A percentile compares a stretch with the other conserved stretches of the same genome.
Conservation (phyloP, 2,797 vertebrate genomes). For the Hafferia zeledoni region DNA sequence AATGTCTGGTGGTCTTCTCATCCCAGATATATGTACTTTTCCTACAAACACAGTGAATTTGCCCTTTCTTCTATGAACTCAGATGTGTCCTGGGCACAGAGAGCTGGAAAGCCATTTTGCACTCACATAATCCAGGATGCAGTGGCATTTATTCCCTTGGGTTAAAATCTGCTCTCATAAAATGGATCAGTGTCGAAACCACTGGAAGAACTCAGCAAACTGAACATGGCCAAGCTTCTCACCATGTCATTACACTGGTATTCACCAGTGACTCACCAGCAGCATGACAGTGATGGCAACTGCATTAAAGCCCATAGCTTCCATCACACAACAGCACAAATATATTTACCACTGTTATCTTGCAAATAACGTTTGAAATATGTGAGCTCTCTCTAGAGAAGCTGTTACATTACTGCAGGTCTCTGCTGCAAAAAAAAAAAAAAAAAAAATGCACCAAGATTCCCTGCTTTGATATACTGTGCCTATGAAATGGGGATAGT, state of each 20-base stretch:
- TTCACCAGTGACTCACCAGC: not conserved
- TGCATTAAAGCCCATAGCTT: not conserved
- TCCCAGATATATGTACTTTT: not conserved
- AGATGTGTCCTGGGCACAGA: not conserved
- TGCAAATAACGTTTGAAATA: not conserved
- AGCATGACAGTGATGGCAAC: not conserved
- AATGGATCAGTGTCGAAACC: not conserved
- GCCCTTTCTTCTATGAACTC: not conserved
- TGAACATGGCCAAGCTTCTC: not conserved
- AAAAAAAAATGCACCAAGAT: not conserved
- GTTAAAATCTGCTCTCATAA: not conserved
- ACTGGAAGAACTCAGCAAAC: not conserved
- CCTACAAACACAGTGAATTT: not conserved
- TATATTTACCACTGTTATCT: not conserved
- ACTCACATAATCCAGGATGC: not conserved
- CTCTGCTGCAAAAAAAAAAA: not conserved
- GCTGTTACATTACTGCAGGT: not conserved
- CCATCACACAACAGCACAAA: not conserved
- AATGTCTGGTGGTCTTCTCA: fast-evolving
- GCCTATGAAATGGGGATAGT: not conserved
- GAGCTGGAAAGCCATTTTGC: not conserved
- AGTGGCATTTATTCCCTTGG: not conserved
- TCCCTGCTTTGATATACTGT: not conserved
- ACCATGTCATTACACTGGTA: not conserved
- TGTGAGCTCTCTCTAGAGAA: not conserved